Evolutionary conservation across 2,888 invertebrate species (phyloP).

Genomic region (Heliconius erato): DNA sequence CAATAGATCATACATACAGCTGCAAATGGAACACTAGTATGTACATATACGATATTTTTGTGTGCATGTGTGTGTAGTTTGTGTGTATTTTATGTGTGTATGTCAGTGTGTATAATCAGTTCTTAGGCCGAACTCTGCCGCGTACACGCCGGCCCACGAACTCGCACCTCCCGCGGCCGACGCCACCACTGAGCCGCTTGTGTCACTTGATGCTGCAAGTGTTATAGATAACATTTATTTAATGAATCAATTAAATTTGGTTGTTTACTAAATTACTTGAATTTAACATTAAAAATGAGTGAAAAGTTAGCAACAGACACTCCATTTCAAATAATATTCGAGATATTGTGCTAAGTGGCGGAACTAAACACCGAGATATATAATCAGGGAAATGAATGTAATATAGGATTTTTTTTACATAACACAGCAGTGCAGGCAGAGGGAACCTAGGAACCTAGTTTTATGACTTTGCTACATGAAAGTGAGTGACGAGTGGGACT

Average conservation of each 20-base stretch:
- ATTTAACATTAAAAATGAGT: not conserved
- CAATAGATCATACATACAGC: not conserved
- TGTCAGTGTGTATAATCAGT: conserved; percentile 71
- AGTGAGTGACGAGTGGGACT: too few relatives aligned
- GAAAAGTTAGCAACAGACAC: too few relatives aligned
- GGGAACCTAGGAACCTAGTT: too few relatives aligned
- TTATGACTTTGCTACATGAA: too few relatives aligned
- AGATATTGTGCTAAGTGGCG: too few relatives aligned
- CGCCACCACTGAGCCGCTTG: conserved; percentile 35
- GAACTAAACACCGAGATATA: too few relatives aligned
- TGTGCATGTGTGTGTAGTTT: not conserved
- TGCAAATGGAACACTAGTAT: not conserved
- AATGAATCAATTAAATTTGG: too few relatives aligned
- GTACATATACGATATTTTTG: not conserved
- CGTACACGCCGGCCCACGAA: conserved; percentile 72
- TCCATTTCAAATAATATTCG: too few relatives aligned
- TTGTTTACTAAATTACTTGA: too few relatives aligned
- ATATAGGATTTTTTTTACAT: too few relatives aligned
- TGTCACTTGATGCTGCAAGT: not conserved
- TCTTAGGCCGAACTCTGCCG: conserved; percentile 69
- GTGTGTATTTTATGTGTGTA: not conserved
- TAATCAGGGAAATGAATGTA: too few relatives aligned
- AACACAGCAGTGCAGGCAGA: too few relatives aligned
- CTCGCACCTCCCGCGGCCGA: conserved; percentile 51
- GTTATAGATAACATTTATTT: not conserved